phyloP scores from a whole-genome alignment of 2,888 invertebrate species.

The Andrena trimmerana region DNA sequence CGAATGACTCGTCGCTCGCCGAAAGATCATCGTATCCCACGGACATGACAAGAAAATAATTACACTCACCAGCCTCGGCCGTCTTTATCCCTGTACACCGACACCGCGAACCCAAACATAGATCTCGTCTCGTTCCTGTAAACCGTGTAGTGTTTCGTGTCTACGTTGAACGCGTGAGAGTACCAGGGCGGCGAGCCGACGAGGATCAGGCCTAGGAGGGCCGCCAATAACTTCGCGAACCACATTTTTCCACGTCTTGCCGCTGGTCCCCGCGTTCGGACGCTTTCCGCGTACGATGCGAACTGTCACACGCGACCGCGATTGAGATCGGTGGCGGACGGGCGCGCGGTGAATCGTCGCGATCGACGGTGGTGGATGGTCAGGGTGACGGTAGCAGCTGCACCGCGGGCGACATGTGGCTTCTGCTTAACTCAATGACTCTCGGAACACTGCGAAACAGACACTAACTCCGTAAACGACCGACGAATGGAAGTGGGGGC shows the following conservation, averaged over 20 bases:
- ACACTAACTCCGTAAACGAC: constrained; percentile 15
- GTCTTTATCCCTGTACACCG: constrained; percentile 78
- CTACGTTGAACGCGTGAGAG: constrained; percentile 79
- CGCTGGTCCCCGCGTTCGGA: constrained; percentile 33
- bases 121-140: constrained; percentile 75
- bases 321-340: not conserved
- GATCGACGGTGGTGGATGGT: constrained; percentile 18
- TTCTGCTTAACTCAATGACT: constrained; percentile 47
- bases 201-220: constrained; percentile 61
- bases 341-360: constrained; percentile 6
- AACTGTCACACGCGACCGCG: constrained; percentile 30
- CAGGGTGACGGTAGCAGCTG: constrained; percentile 60
- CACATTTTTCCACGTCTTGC: constrained; percentile 57
- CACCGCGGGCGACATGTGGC: constrained; percentile 70
- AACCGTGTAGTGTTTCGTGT: constrained; percentile 80
- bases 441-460: constrained; percentile 24
- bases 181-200: constrained; percentile 62
- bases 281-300: constrained; percentile 27
- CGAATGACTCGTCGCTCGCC: not conserved
- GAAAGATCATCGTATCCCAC: not conserved
- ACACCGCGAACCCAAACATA: constrained; percentile 83
- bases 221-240: constrained; percentile 64
- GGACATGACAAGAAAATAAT: not conserved
- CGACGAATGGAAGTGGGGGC: not conserved
- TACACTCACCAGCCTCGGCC: constrained; percentile 79